A percentile compares a stretch with the other conserved stretches of the same genome.
phyloP scores from a whole-genome alignment of 2,797 vertebrate genomes.

The Coregonus suidteri region DNA sequence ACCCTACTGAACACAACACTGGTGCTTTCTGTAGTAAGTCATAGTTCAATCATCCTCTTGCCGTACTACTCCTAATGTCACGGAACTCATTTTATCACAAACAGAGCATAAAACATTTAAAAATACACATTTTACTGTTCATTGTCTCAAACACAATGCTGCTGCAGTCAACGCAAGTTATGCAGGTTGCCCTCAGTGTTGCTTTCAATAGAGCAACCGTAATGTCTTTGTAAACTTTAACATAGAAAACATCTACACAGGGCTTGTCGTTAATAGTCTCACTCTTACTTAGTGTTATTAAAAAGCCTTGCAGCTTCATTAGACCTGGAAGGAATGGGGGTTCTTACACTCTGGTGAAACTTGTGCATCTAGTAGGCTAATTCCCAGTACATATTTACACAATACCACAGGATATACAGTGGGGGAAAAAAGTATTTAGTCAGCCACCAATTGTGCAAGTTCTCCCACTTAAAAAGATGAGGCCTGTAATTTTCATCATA shows the following conservation, averaged over 20 bases:
- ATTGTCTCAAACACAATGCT: not conserved
- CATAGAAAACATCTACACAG: not conserved
- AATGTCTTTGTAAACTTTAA: constrained; percentile 1
- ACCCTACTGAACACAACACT: not conserved
- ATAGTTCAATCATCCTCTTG: not conserved
- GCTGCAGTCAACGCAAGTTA: not conserved
- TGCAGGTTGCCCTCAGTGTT: not conserved
- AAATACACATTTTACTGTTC: not conserved
- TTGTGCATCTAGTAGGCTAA: not conserved
- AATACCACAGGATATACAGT: constrained; percentile 3
- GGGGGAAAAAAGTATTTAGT: too few relatives aligned
- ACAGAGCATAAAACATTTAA: not conserved
- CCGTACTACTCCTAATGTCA: not conserved
- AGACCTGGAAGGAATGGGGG: constrained; percentile 35
- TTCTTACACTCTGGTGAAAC: constrained; percentile 2
- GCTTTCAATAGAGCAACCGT: not conserved
- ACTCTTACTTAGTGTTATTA: constrained; percentile 5
- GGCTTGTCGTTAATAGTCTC: not conserved
- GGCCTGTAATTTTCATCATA: too few relatives aligned
- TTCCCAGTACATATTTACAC: not conserved
- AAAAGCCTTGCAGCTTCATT: not conserved
- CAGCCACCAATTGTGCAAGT: too few relatives aligned
- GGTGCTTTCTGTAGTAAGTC: not conserved
- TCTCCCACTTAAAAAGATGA: too few relatives aligned
- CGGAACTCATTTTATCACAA: not conserved